Evolutionary conservation across 2,797 vertebrate genomes (phyloP), one percentile per base, ranked within the genome.

Genomic region (Oreonectes daqikongensis): DNA sequence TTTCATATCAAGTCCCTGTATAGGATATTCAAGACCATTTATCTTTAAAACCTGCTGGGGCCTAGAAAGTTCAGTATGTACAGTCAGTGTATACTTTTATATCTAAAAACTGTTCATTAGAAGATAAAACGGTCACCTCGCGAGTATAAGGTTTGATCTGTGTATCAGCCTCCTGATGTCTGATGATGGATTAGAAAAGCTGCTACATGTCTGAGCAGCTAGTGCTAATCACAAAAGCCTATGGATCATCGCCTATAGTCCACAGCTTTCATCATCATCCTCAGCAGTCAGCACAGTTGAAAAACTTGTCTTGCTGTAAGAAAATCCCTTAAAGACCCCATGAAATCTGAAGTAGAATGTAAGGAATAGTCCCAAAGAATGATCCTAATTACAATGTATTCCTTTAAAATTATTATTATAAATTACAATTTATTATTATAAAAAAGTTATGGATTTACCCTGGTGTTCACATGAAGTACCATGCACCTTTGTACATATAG

Each of bases 191-290:
- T 76, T 60, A 60, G 42, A 59, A 46, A 52, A 75, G 32, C 38
- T 55, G 63, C 59, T 26, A 63, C 60, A 52, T 20, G 32, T 59
- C 63, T 17, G 73, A 24, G n/a, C 26, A 59, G 24, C 50, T 46
- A 24, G 64, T 3, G 7, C 52, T 75, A 68, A 75, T 71, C 72
- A 46, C 65, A 46, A 70, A 69, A 75, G 77, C 35, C 26, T 44
- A 22, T 57, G 55, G 72, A 72, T 67, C 77, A 82, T 67, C 61
- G 48, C 40, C 11, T n/a, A n/a, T n/a, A 57, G 40, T 59, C 46
- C 26, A 30, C 17, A 2, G 1, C 28, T 64, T 69, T 65, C 61
- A 72, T 72, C 24, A 59, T 48, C 1, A 60, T 32, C 68, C 66
- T 69, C 38, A 40, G 8, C 24, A 14, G 24, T 72, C 32, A 32